Evolutionary conservation across 2,797 vertebrate species (phyloP).

Genomic region (Chelidonichthys spinosus): DNA sequence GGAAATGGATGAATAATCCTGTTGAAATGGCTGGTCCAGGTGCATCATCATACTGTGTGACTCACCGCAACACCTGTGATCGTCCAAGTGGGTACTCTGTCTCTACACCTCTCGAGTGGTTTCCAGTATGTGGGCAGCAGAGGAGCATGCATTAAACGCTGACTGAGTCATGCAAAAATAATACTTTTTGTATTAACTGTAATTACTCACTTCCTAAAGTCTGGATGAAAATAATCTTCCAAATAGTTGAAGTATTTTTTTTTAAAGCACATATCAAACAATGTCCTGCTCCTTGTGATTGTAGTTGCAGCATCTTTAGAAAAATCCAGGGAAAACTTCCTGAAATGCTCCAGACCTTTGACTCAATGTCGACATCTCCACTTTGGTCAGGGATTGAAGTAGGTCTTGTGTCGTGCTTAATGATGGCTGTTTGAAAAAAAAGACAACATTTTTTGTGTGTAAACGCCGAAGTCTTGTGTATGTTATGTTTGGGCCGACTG

Average conservation of each 20-base stretch:
- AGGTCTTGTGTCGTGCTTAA: not conserved
- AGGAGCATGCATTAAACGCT: not conserved
- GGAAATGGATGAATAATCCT: not conserved
- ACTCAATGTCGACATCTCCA: not conserved
- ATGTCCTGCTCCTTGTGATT: no score
- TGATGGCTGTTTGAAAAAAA: not conserved
- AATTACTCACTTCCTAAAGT: not conserved
- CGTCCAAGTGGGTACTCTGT: constrained; percentile 15
- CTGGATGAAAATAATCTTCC: not conserved
- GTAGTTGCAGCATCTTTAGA: not conserved
- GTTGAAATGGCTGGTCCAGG: not conserved
- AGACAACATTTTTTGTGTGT: no score
- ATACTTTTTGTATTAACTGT: not conserved
- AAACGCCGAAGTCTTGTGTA: no score
- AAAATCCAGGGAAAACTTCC: not conserved
- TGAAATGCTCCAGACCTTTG: not conserved
- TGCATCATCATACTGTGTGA: constrained; percentile 25
- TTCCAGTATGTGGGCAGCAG: constrained; percentile 28
- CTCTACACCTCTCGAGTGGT: constrained; percentile 4
- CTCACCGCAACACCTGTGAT: constrained; percentile 30
- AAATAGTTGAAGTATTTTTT: not conserved
- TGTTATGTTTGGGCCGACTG: no score
- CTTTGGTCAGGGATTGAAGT: not conserved
- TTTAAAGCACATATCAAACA: not conserved
- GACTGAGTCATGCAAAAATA: not conserved